Evolutionary conservation across 2,888 invertebrate species (phyloP), one percentile per base, ranked within the genome.

Genomic region (Heteromyza rotundicornis): DNA sequence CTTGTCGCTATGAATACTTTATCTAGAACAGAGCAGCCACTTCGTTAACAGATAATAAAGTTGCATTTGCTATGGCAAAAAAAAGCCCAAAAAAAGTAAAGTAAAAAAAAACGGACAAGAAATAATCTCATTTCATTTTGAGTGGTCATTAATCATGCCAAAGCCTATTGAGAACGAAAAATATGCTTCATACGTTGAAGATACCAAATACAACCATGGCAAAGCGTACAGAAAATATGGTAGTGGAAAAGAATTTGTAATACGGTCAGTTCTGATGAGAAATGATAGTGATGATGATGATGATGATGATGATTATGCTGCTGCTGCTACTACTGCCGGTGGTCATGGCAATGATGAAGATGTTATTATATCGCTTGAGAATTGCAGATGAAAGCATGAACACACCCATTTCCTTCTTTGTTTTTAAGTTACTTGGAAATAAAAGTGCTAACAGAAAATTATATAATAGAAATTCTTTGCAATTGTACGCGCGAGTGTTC

Each of bases 131-230:
- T 65, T 65, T 61, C 59, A 36, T 63, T 65, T 51, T 63, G 63
- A 63, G 63, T 63, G 61, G 56, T 53, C 65, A 63, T 65, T 63
- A 65, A 63, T 65, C 65, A 63, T 65, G 57, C 40, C 59, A 50
- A 61, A 61, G 63, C 62, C 59, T 61, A 59, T 59, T 61, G 59
- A 65, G 61, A 50, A 57, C 10, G 40, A 40, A 10, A 40, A 40
- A 40, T 40, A 40, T 40, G 40, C 40, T 40, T 40, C 14, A 14
- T n/a, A 10, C 14, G 40, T 40, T 27, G 27, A 40, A 7, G 40
- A 40, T 10, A 27, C 5, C 27, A 27, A 27, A 5, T 7, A 27
- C 27, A 40, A n/a, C 40, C 5, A n/a, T n/a, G 14, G 3, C 40
- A 40, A 7, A 40, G n/a, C 10, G 5, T 27, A 7, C 10, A 5